These are phyloP conservation scores for Amblyjoppa fuscipennis DNA, from an alignment of 2,888 invertebrate genomes.

Conservation along the genomic window DNA sequence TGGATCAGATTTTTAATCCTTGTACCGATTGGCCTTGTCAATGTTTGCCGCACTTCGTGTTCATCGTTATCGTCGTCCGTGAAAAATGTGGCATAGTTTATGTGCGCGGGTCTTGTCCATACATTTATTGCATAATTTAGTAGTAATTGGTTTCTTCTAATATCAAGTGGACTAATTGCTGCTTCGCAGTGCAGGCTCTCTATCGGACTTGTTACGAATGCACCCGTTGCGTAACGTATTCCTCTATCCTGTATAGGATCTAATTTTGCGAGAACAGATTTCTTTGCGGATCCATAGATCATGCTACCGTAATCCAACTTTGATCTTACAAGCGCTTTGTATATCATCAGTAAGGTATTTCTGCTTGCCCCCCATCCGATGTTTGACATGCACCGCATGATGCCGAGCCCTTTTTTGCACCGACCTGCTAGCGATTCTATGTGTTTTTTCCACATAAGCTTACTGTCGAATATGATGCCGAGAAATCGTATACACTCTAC, in stretches of 20 bases:
- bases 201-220: constrained; percentile 57
- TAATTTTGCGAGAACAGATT: constrained; percentile 36
- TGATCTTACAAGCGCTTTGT: constrained; percentile 52
- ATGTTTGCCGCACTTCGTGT: neutral
- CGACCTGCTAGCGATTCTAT: constrained; percentile 44
- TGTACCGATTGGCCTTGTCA: neutral
- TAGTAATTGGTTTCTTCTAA: too few species aligned
- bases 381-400: constrained; percentile 56
- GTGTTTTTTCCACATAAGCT: constrained; percentile 63
- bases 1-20: neutral
- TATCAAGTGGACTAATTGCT: constrained; percentile 20
- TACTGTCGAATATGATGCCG: constrained; percentile 63
- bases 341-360: constrained; percentile 42
- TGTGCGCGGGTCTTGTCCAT: neutral
- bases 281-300: constrained; percentile 45
- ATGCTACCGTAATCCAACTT: constrained; percentile 64
- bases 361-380: constrained; percentile 63
- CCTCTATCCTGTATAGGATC: constrained; percentile 58
- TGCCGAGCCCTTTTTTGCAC: constrained; percentile 56
- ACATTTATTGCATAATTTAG: constrained; percentile 7
- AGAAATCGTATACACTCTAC: constrained; percentile 52
- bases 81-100: neutral
- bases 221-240: constrained; percentile 57
- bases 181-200: constrained; percentile 57
- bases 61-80: neutral